Base-by-base conservation (phyloP, 2,113 vertebrate genomes). In the Xiphophorus hellerii region DNA sequence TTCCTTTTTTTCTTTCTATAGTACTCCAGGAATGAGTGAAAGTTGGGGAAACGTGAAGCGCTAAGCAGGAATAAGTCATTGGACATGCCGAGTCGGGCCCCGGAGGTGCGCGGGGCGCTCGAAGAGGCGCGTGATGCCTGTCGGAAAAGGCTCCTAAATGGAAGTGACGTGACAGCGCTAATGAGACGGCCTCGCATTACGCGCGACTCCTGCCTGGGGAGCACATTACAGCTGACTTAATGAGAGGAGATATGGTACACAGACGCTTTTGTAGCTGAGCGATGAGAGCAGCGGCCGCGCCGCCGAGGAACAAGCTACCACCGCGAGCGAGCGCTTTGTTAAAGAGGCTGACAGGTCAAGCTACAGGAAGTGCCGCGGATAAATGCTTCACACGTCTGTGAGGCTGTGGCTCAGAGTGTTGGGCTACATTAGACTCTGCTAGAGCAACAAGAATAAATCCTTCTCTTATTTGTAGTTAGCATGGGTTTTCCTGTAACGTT, bases 151-250 rank as follows among this genome's bases (percentile, higher is more conserved):
- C 84, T 83, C 71, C 73, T 90, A 91, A 93, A 90, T 91, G 87
- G 89, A 93, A 89, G 87, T 90, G 91, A 94, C 91, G 79, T 85
- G 92, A 92, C 88, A 69, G 76, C 63, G 80, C 83, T 94, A 93
- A 92, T 90, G 89, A 90, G 92, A 88, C 86, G 61, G 80, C 87
- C 87, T 87, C 83, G 72, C 89, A 85, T 90, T 87, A 87, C 79
- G 64, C 64, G 77, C 72, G 84, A 86, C 85, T 91, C 78, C 87
- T 8, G 90, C 89, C 90, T 73, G 78, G 67, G 85, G 90, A 85
- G 80, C 79, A 68, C 86, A 85, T 88, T 86, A 84, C 71, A 81
- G 72, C 84, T 70, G 85, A 86, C 87, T 90, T 89, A 92, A 92
- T 91, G 90, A 89, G 88, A 86, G 84, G 81, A 89, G 85, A 91